These are phyloP conservation scores for Perdita meconis DNA, from an alignment of 2,888 invertebrate species.

Conservation along the genomic window DNA sequence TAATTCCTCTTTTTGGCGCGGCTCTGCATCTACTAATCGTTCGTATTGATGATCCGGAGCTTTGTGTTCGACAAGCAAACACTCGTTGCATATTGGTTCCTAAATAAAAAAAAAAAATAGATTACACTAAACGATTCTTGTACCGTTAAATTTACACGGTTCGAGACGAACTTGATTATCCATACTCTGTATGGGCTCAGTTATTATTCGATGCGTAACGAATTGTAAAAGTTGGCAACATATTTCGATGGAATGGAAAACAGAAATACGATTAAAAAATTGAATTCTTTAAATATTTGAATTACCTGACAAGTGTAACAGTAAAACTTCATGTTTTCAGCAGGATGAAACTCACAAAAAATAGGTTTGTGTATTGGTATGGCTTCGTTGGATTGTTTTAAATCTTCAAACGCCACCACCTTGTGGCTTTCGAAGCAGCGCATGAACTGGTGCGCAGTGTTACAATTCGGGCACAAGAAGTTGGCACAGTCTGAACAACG, in stretches of 20 bases:
- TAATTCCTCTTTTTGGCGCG: slow-evolving; percentile 91
- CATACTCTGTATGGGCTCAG: slow-evolving; percentile 39
- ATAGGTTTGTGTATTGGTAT: slow-evolving; percentile 95
- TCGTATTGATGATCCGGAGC: slow-evolving; percentile 93
- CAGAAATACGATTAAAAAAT: no score
- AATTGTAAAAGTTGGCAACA: no score
- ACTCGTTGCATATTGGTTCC: slow-evolving; percentile 94
- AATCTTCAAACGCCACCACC: slow-evolving; percentile 94
- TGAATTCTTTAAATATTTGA: background rate
- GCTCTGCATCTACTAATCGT: slow-evolving; percentile 91
- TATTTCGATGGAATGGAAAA: no score
- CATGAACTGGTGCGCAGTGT: slow-evolving; percentile 98
- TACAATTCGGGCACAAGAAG: slow-evolving; percentile 96
- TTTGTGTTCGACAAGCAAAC: slow-evolving; percentile 93
- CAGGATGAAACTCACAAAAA: slow-evolving; percentile 92
- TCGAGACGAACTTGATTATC: background rate
- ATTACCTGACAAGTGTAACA: slow-evolving; percentile 91
- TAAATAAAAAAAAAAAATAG: slow-evolving; percentile 80
- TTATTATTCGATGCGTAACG: no score
- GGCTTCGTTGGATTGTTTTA: slow-evolving; percentile 91
- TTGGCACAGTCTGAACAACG: slow-evolving; percentile 98
- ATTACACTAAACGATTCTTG: background rate
- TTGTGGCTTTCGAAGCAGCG: slow-evolving; percentile 98
- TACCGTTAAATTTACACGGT: background rate
- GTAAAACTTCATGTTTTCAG: slow-evolving; percentile 94